These are phyloP conservation scores for Gymnarchus niloticus DNA, from an alignment of 2,113 vertebrate species.

Conservation along the genomic window DNA sequence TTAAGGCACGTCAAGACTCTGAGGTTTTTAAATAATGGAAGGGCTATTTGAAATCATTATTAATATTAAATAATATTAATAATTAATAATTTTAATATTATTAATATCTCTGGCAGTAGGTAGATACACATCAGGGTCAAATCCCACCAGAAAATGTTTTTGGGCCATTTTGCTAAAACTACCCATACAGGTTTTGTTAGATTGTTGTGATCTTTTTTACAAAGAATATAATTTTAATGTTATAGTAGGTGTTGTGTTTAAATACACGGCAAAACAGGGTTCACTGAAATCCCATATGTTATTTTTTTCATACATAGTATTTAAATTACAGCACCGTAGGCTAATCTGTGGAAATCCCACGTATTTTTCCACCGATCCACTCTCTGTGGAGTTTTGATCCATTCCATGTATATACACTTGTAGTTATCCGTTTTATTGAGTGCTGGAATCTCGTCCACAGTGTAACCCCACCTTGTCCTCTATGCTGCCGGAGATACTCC, in stretches of 20 bases:
- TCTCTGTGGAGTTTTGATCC: neutral
- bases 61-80: neutral
- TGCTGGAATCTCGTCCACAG: neutral
- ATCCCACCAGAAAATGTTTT: neutral
- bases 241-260: neutral
- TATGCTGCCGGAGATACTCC: too few species aligned
- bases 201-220: constrained; percentile 2
- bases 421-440: neutral
- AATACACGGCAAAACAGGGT: neutral
- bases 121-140: neutral
- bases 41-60: neutral
- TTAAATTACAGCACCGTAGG: neutral
- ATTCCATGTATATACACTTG: neutral
- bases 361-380: neutral
- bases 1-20: neutral
- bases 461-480: neutral
- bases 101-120: neutral
- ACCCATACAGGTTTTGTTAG: neutral
- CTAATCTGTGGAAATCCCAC: neutral
- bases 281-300: neutral
- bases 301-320: neutral
- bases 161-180: neutral
- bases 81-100: neutral
- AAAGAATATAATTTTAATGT: constrained; percentile 3
- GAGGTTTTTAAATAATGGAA: neutral